Evolutionary conservation across 2,113 vertebrate species (phyloP).

Genomic region (Fulica atra): DNA sequence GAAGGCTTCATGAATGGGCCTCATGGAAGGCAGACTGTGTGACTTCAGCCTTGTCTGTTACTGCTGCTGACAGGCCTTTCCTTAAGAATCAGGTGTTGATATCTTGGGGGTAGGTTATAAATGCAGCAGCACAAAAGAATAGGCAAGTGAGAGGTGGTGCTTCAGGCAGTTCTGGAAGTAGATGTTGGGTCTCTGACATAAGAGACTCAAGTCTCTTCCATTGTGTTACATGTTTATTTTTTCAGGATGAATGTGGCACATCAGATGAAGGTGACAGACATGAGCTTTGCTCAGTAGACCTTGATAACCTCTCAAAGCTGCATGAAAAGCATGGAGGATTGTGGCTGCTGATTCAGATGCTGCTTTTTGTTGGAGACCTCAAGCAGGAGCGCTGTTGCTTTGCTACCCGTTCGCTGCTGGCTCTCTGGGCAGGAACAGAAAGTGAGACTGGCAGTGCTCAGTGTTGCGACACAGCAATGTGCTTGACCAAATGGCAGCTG

Average conservation of each 20-base stretch:
- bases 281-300: background rate
- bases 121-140: background rate
- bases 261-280: background rate
- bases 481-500: background rate
- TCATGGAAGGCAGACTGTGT: accelerated
- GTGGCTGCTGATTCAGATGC: background rate
- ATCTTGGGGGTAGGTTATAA: background rate
- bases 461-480: background rate
- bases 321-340: background rate
- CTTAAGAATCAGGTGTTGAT: background rate
- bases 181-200: background rate
- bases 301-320: background rate
- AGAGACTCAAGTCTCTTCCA: background rate
- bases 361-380: background rate
- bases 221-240: background rate
- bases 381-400: background rate
- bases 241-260: background rate
- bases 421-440: background rate
- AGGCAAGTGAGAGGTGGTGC: background rate
- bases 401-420: background rate
- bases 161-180: background rate
- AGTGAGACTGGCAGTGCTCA: background rate
- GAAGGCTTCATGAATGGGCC: background rate
- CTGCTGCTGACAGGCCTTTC: background rate
- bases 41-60: background rate